Percentiles rank a stretch among this genome's conserved stretches.
These are phyloP conservation scores for Hyperoplus immaculatus DNA, from an alignment of 2,797 vertebrate species.

Conservation along the genomic window DNA sequence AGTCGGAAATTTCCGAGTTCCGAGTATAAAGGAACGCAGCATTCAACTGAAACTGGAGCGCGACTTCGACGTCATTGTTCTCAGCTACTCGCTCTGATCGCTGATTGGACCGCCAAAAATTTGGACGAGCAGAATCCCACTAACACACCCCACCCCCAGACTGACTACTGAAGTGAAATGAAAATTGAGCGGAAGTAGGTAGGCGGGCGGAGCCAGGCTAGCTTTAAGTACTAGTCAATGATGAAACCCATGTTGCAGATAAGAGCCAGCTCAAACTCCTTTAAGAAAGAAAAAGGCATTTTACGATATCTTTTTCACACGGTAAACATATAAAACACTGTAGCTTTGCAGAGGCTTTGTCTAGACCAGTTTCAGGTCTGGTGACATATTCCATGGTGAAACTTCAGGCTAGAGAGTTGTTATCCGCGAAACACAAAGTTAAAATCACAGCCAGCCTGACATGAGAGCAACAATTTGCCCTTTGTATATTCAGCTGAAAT, in stretches of 20 bases:
- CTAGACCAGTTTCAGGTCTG: background rate
- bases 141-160: too few relatives aligned
- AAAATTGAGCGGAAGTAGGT: too few relatives aligned
- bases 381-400: background rate
- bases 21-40: too few relatives aligned
- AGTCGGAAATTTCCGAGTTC: too few relatives aligned
- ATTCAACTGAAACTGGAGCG: too few relatives aligned
- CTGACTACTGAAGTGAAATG: too few relatives aligned
- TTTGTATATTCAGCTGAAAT: conserved; percentile 29
- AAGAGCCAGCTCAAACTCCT: background rate
- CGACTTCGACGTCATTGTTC: too few relatives aligned
- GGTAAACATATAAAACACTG: background rate
- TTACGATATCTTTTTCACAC: background rate
- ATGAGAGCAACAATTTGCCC: background rate
- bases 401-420: conserved; percentile 1
- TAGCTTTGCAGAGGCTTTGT: background rate
- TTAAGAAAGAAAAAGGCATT: background rate
- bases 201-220: too few relatives aligned
- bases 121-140: too few relatives aligned
- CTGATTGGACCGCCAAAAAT: too few relatives aligned
- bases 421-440: background rate
- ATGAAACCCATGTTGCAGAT: background rate
- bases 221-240: background rate
- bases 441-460: conserved; percentile 1
- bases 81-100: too few relatives aligned